Evolutionary conservation across 2,888 invertebrate species (phyloP).

Genomic region (Cotesia congregata): DNA sequence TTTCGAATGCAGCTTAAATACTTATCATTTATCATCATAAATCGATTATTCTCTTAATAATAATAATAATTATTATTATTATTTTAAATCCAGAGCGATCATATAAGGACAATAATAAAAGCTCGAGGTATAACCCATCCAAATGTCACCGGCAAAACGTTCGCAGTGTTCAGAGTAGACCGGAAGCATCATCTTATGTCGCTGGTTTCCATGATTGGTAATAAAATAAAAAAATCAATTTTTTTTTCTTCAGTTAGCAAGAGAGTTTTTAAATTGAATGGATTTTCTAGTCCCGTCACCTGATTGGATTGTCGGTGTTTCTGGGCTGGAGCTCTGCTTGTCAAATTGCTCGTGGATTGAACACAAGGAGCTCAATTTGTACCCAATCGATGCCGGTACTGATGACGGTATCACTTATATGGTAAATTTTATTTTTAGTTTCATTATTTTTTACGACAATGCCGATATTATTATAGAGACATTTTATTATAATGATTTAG

Average conservation of each 20-base stretch:
- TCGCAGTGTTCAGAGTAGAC: constrained; percentile 87
- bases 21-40: too few relatives aligned
- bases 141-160: constrained; percentile 86
- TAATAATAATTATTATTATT: constrained; percentile 18
- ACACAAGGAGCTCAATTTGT: constrained; percentile 85
- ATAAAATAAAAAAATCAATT: constrained; percentile 43
- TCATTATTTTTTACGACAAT: constrained; percentile 6
- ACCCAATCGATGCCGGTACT: constrained; percentile 96
- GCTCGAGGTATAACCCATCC: constrained; percentile 93
- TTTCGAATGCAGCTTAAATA: too few relatives aligned
- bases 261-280: not conserved
- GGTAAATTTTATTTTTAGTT: constrained; percentile 70
- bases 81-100: constrained; percentile 71
- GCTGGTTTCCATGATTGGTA: constrained; percentile 88
- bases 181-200: constrained; percentile 89
- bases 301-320: constrained; percentile 98
- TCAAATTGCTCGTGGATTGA: constrained; percentile 94
- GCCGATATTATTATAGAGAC: constrained; percentile 1
- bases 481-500: constrained; percentile 68
- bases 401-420: constrained; percentile 93
- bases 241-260: not conserved
- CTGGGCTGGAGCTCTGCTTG: constrained; percentile 88
- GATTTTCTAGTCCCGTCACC: constrained; percentile 86
- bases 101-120: constrained; percentile 87
- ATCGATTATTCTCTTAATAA: too few relatives aligned